phyloP scores from a whole-genome alignment of 2,113 vertebrate species.

The Carassius carassius region DNA sequence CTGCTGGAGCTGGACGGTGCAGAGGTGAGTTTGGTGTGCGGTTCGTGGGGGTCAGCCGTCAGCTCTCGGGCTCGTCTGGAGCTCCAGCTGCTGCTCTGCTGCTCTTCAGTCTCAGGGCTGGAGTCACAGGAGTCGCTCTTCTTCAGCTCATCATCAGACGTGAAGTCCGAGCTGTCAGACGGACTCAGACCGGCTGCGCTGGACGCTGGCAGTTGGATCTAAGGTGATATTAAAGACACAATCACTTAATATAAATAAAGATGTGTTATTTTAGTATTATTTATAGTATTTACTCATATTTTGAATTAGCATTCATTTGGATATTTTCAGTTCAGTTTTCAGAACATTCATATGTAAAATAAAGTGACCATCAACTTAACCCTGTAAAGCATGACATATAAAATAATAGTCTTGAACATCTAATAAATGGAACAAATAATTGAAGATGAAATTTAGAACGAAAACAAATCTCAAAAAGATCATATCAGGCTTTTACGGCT shows the following conservation, averaged over 20 bases:
- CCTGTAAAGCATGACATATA: too few species aligned
- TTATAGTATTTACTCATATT: too few species aligned
- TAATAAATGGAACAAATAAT: too few species aligned
- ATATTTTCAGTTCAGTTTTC: too few species aligned
- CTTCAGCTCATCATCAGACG: constrained; percentile 92
- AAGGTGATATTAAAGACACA: background rate
- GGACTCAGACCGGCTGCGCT: constrained; percentile 71
- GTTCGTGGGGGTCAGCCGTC: background rate
- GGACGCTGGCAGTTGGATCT: constrained; percentile 88
- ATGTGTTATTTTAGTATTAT: too few species aligned
- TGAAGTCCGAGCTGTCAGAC: constrained; percentile 82
- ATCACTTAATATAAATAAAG: background rate
- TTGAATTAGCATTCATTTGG: too few species aligned
- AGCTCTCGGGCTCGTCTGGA: background rate
- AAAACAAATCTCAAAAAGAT: too few species aligned
- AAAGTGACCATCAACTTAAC: too few species aligned
- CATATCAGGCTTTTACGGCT: too few species aligned
- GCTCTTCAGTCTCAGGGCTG: constrained; percentile 60
- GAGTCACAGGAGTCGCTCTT: constrained; percentile 87
- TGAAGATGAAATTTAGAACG: too few species aligned
- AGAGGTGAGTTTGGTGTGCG: background rate
- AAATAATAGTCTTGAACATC: too few species aligned
- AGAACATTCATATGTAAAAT: too few species aligned
- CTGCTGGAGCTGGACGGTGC: constrained; percentile 10
- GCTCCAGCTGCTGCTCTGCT: constrained; percentile 36